Conservation (phyloP, 2,888 invertebrate species). For the Tipula vernalis region DNA sequence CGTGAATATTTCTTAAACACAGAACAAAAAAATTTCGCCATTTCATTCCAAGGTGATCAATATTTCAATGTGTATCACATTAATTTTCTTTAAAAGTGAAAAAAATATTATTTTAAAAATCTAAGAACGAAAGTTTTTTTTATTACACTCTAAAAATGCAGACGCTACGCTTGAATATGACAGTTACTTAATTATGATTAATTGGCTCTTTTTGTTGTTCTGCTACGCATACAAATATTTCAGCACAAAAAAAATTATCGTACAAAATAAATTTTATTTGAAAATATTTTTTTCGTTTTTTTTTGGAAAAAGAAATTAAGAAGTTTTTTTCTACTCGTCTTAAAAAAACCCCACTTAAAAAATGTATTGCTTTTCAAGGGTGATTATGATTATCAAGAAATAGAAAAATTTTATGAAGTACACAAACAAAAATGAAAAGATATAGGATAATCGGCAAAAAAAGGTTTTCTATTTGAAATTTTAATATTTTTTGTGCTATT, state of each 20-base stretch:
- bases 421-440: not conserved
- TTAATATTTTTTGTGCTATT: not conserved
- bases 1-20: not conserved
- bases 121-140: not conserved
- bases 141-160: not conserved
- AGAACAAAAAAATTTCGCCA: not conserved
- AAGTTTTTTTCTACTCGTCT: not conserved
- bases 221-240: not conserved
- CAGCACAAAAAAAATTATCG: not conserved
- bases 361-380: not conserved
- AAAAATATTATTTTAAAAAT: not conserved
- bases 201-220: not conserved
- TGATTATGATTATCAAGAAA: slow-evolving; percentile 4
- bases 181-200: slow-evolving; percentile 4
- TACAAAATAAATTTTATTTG: not conserved
- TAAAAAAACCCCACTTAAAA: not conserved
- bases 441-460: not conserved
- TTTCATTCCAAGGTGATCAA: not conserved
- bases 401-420: not conserved
- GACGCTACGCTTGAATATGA: not conserved
- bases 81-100: not conserved
- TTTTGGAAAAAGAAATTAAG: not conserved
- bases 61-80: not conserved
- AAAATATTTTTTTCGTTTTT: not conserved
- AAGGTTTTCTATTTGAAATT: not conserved